Conservation (phyloP, 2,113 vertebrate species). For the Struthidea cinerea region DNA sequence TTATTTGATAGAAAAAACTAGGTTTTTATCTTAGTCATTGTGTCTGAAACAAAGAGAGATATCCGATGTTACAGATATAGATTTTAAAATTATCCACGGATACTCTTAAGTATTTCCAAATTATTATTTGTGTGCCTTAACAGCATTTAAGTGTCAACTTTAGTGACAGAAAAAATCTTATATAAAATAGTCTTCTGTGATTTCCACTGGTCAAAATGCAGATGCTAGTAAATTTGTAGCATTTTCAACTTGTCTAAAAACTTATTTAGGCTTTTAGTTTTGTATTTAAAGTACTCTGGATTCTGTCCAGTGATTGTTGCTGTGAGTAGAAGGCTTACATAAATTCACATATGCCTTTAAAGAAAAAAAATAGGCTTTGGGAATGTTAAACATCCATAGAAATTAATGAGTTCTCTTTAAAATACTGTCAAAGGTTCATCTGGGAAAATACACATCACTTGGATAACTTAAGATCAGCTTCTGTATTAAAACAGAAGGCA, state of each 20-base stretch:
- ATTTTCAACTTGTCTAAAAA: neutral
- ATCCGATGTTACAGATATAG: neutral
- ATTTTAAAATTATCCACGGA: neutral
- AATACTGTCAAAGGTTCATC: neutral
- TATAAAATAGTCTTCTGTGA: neutral
- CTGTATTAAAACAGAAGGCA: neutral
- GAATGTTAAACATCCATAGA: neutral
- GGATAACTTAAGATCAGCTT: neutral
- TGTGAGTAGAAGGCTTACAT: neutral
- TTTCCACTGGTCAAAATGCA: neutral
- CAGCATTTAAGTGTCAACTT: neutral
- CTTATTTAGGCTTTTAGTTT: neutral
- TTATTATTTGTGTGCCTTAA: neutral
- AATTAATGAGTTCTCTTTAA: constrained; percentile 1
- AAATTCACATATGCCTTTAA: neutral
- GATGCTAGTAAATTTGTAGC: neutral
- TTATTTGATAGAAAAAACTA: neutral
- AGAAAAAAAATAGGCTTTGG: neutral
- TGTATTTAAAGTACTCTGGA: neutral
- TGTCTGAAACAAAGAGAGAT: neutral
- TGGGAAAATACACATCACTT: neutral
- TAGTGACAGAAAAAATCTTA: neutral
- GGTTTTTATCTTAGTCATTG: neutral
- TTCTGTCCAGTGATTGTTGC: neutral
- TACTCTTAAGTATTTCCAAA: neutral